Conservation (phyloP, 2,888 invertebrate species). For the Aspidiotus destructor region DNA sequence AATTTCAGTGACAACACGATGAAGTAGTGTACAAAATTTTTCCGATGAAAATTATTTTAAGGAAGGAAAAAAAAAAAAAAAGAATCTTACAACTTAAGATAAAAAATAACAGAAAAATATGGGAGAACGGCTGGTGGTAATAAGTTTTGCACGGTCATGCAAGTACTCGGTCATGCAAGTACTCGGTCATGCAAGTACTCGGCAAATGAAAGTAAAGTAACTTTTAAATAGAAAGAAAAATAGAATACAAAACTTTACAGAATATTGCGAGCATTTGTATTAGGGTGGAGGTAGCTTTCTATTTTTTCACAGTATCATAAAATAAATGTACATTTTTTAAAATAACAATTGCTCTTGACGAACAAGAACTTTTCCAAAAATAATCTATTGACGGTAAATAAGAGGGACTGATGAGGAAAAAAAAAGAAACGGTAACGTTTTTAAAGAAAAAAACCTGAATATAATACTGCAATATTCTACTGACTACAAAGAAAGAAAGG, state of each 20-base stretch:
- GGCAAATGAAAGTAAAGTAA: constrained; percentile 11
- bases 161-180: not conserved
- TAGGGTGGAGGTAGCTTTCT: not conserved
- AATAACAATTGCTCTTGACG: not conserved
- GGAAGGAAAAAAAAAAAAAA: constrained; percentile 7
- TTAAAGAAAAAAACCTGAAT: not conserved
- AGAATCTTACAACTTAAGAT: constrained; percentile 6
- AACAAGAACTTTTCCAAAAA: not conserved
- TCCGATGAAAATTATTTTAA: constrained; percentile 20
- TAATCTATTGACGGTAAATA: not conserved
- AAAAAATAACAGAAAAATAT: constrained; percentile 12
- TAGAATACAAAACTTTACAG: constrained; percentile 9
- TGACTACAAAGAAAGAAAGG: not conserved
- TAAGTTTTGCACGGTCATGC: not conserved
- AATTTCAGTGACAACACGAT: constrained; percentile 27
- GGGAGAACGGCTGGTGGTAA: not conserved
- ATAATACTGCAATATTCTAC: not conserved
- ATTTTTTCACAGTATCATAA: not conserved
- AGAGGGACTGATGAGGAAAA: not conserved
- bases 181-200: not conserved
- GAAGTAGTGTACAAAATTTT: constrained; percentile 28
- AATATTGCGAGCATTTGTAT: not conserved
- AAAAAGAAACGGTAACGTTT: constrained; percentile 10
- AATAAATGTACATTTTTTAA: not conserved
- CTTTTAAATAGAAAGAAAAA: constrained; percentile 9